These are phyloP conservation scores for Drosophila rufa DNA, from an alignment of 1,140 invertebrate species.

Conservation along the genomic window DNA sequence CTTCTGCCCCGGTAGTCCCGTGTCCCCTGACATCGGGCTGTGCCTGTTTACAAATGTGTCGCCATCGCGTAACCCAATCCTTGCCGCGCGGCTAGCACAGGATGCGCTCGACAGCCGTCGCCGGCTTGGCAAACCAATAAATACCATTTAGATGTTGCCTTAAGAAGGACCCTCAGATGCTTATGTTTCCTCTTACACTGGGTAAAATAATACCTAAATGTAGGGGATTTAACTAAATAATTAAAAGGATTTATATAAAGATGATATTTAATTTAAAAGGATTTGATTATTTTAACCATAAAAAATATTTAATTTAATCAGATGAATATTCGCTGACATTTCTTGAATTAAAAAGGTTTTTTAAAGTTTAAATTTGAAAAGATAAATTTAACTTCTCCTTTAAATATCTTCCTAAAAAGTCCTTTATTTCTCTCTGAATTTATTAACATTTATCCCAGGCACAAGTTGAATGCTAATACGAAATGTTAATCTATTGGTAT, in stretches of 20 bases:
- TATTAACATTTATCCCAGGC: no score
- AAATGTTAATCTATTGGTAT: neutral
- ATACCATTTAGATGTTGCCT: constrained; percentile 72
- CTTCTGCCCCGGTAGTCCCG: constrained; percentile 65
- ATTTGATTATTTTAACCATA: neutral
- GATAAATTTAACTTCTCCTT: no score
- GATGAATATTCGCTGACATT: no score
- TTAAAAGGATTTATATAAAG: neutral
- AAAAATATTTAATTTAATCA: no score
- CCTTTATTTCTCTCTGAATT: neutral
- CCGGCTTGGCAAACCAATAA: constrained; percentile 81
- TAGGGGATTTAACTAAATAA: neutral
- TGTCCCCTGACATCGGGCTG: constrained; percentile 45
- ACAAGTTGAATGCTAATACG: no score
- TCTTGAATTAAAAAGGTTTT: no score
- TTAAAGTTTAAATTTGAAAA: no score
- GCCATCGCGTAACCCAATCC: constrained; percentile 79
- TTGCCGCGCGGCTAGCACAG: constrained; percentile 61
- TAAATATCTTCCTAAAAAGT: neutral
- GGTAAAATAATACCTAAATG: neutral
- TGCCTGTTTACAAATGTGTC: constrained; percentile 80
- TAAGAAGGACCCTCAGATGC: constrained; percentile 36
- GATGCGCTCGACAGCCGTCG: constrained; percentile 78
- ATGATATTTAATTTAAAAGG: no score
- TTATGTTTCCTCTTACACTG: constrained; percentile 3